Base-by-base conservation (phyloP, 2,888 invertebrate genomes). In the Exocentrus adspersus region DNA sequence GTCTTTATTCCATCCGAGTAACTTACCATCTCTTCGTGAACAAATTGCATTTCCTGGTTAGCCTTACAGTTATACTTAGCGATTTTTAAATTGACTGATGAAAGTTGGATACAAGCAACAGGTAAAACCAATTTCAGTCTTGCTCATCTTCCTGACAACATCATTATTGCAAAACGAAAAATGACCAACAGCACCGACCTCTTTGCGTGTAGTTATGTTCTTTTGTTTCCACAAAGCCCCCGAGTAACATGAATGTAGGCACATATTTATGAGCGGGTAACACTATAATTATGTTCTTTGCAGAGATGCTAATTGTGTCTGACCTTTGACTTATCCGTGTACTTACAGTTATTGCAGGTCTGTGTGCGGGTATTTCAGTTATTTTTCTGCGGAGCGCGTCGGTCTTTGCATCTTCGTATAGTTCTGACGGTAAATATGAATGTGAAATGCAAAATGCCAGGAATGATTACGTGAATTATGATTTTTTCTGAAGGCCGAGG, bases 251-350 rank as follows among this genome's bases (percentile, higher is more conserved):
- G 50, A 46, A 66, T 61, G 65, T 69, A 67, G 62, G 61, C 64
- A 62, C 67, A 64, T 69, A 67, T 66, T 66, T 69, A 66, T 59
- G 62, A 62, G 62, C 46, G 32, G 51, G 66, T 58, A 60, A 65
- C 65, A 62, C 68, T 69, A 62, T 70, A 69, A 72, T 70, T 72
- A 72, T 65, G 70, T 65, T 69, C 70, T 71, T 68, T 68, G 63
- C 65, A 69, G 67, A 69, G 68, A 71, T 71, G 64, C 69, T 71
- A 71, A 71, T 73, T 73, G 72, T 63, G 65, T 57, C 58, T 69
- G 69, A 73, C 69, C 71, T 69, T 56, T 73, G 70, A 64, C 71
- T 60, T 64, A 67, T 64, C 50, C 64, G 58, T 68, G 62, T 69
- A 69, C n/a, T n/a, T n/a, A n/a, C 71, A 69, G 71, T 71, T 71